A percentile compares a stretch with the other conserved stretches of the same genome.
These are phyloP conservation scores for Cheilosia scutellata DNA, from an alignment of 2,888 invertebrate genomes.

Conservation along the genomic window DNA sequence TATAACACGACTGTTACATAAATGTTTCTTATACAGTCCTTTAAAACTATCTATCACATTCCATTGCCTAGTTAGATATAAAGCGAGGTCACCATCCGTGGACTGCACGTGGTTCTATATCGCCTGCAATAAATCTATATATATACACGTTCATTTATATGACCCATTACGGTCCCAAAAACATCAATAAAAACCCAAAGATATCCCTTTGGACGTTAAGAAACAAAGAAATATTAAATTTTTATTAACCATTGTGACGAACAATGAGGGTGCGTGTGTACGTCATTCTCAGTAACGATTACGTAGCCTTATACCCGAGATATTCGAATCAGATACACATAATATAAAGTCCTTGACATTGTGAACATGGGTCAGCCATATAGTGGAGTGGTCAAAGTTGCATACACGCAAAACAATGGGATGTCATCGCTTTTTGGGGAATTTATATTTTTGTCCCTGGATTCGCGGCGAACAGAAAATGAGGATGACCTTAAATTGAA, in stretches of 20 bases:
- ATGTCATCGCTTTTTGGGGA: conserved; percentile 39
- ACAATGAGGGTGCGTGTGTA: conserved; percentile 53
- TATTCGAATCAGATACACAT: conserved; percentile 33
- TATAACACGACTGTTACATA: conserved; percentile 32
- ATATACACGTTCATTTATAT: conserved; percentile 8
- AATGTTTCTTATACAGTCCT: background rate
- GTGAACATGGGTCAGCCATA: conserved; percentile 18
- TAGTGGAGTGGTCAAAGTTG: conserved; percentile 37
- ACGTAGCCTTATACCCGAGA: conserved; percentile 16
- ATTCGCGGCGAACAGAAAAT: background rate
- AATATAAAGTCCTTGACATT: conserved; percentile 39
- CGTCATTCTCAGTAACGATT: conserved; percentile 40
- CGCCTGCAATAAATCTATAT: conserved; percentile 64
- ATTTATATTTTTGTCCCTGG: background rate
- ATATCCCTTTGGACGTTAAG: conserved; percentile 37
- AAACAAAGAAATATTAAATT: conserved; percentile 51
- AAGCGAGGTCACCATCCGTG: conserved; percentile 15
- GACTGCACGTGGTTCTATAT: conserved; percentile 56
- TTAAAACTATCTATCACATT: background rate
- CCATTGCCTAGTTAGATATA: conserved; percentile 17
- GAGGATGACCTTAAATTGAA: conserved; percentile 20
- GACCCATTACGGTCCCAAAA: conserved; percentile 61
- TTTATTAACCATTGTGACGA: conserved; percentile 61
- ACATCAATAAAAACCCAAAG: conserved; percentile 61
- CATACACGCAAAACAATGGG: conserved; percentile 34